phyloP scores from a whole-genome alignment of 2,888 invertebrate species.

The Drosophila macrospina region DNA sequence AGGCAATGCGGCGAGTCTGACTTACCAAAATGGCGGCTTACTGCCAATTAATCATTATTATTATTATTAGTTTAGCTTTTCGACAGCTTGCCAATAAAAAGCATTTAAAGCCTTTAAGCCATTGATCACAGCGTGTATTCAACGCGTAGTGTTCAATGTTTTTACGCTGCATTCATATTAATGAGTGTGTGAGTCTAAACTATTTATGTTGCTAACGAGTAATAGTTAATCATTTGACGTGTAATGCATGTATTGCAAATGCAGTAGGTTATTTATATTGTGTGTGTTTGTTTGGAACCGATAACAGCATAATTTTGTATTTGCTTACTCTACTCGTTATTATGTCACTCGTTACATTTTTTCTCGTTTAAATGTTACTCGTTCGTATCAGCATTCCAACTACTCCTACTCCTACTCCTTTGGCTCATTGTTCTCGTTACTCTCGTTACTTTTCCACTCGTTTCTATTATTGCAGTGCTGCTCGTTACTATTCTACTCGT shows the following conservation, averaged over 20 bases:
- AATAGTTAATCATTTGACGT: slow-evolving; percentile 6
- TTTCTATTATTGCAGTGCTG: too few relatives aligned
- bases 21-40: slow-evolving; percentile 39
- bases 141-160: slow-evolving; percentile 15
- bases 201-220: not conserved
- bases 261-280: slow-evolving; percentile 1
- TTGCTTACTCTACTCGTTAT: slow-evolving; percentile 2
- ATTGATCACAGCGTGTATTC: slow-evolving; percentile 31
- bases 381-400: too few relatives aligned
- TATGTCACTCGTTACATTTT: too few relatives aligned
- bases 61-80: slow-evolving; percentile 37
- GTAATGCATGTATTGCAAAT: slow-evolving; percentile 9
- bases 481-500: not conserved
- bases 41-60: slow-evolving; percentile 64
- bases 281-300: not conserved
- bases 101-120: slow-evolving; percentile 18
- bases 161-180: slow-evolving; percentile 34
- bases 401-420: too few relatives aligned
- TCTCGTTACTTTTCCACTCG: too few relatives aligned
- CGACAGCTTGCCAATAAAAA: slow-evolving; percentile 44
- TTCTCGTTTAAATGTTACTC: too few relatives aligned
- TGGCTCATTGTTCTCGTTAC: too few relatives aligned
- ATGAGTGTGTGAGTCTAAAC: slow-evolving; percentile 20
- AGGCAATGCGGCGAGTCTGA: not conserved
- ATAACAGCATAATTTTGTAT: too few relatives aligned